Conservation (phyloP, 2,113 vertebrate genomes). For the Cochlearius cochlearius region DNA sequence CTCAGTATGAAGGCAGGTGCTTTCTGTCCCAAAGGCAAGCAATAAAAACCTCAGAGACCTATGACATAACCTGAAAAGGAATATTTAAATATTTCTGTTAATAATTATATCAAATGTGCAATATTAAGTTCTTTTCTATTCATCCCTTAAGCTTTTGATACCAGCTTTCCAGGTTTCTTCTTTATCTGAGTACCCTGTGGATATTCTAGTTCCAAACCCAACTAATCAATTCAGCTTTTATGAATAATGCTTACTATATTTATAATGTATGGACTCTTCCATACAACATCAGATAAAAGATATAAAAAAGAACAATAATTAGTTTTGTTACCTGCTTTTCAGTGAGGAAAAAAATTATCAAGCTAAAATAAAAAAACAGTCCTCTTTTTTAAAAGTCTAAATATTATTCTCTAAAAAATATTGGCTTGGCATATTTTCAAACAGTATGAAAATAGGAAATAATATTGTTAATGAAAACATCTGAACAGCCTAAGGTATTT, state of each 20-base stretch:
- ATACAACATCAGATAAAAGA: background rate
- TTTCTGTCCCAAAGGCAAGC: background rate
- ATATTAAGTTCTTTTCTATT: background rate
- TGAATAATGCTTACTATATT: background rate
- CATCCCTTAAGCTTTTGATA: background rate
- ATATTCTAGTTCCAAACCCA: background rate
- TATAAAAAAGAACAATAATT: background rate
- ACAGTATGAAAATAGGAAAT: background rate
- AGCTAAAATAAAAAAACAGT: background rate
- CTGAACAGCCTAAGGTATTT: constrained; percentile 13
- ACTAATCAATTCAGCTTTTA: background rate
- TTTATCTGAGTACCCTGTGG: background rate
- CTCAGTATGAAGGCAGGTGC: background rate
- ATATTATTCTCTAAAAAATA: background rate
- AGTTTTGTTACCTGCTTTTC: background rate
- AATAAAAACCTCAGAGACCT: background rate
- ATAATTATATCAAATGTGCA: background rate
- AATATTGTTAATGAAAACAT: constrained; percentile 36
- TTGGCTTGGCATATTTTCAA: background rate
- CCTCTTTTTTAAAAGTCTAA: background rate
- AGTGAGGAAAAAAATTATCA: background rate
- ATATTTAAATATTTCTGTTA: background rate
- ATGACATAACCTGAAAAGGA: background rate
- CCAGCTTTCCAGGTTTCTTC: background rate
- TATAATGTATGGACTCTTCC: background rate